phyloP scores from a whole-genome alignment of 2,888 invertebrate species.

The Rotaria magnacalcarata region DNA sequence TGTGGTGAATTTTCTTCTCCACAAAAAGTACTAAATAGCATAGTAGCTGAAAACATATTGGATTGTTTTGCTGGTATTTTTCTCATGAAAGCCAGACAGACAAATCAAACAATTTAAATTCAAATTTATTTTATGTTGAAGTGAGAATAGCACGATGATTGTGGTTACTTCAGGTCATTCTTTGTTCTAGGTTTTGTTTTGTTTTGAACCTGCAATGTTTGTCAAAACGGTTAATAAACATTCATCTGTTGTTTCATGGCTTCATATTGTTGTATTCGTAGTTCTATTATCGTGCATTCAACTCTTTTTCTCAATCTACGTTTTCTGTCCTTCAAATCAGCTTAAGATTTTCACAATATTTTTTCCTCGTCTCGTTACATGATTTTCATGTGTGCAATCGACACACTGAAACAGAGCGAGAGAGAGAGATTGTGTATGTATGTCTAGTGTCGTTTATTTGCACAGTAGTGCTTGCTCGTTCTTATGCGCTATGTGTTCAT shows the following conservation, averaged over 20 bases:
- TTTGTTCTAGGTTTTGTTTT: background rate
- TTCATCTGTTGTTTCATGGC: background rate
- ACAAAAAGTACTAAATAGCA: background rate
- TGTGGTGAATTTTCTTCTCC: background rate
- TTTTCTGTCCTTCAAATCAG: background rate
- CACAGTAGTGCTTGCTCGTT: background rate
- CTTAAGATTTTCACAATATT: conserved; percentile 17
- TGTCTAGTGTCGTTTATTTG: conserved; percentile 14
- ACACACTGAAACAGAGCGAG: background rate
- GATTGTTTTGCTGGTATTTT: background rate
- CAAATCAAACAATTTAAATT: background rate
- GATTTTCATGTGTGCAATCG: conserved; percentile 7
- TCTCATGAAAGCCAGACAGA: background rate
- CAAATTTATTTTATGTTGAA: no score
- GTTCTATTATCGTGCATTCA: background rate
- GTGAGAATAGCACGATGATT: no score
- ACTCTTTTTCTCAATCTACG: background rate
- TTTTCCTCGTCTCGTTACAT: background rate
- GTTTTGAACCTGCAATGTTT: background rate
- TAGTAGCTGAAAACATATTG: background rate
- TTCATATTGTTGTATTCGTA: background rate
- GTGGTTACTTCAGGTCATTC: no score
- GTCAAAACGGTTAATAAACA: background rate
- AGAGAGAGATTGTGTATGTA: background rate
- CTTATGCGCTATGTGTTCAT: background rate